A percentile compares a stretch with the other conserved stretches of the same genome.
Conservation (phyloP, 1,140 invertebrate species). For the Drosophila albomicans region DNA sequence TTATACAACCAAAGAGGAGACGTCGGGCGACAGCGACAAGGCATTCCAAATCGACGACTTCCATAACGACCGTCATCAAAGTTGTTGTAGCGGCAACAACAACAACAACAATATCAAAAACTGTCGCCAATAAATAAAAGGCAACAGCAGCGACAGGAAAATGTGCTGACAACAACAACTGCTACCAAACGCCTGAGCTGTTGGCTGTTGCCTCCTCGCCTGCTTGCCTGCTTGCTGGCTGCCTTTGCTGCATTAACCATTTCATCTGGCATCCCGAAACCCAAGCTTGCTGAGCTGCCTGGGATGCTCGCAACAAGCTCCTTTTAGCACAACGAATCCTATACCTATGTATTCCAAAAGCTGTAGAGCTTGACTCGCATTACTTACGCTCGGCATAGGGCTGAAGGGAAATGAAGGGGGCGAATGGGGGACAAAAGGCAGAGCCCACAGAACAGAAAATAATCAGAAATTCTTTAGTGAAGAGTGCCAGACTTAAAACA, state of each 20-base stretch:
- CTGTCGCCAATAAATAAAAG: conserved; percentile 73
- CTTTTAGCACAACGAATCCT: conserved; percentile 43
- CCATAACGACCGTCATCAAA: conserved; percentile 79
- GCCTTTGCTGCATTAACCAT: conserved; percentile 62
- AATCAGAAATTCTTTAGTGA: conserved; percentile 16
- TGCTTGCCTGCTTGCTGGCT: neutral
- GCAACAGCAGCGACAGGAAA: conserved; percentile 56
- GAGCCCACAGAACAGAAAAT: conserved; percentile 29
- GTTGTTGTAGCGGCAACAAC: conserved; percentile 57
- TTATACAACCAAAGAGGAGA: conserved; percentile 10
- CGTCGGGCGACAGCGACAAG: conserved; percentile 46
- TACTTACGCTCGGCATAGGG: neutral
- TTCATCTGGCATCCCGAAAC: conserved; percentile 57
- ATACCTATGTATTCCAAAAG: conserved; percentile 2
- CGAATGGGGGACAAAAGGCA: neutral
- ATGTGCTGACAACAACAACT: conserved; percentile 78
- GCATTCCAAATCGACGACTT: conserved; percentile 76
- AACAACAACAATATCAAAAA: conserved; percentile 47
- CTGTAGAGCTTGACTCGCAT: conserved; percentile 9
- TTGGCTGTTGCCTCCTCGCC: neutral
- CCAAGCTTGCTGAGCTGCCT: conserved; percentile 23
- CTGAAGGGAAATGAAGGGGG: neutral
- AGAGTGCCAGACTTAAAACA: conserved; percentile 21
- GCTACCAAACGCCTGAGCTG: conserved; percentile 48
- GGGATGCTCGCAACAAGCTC: conserved; percentile 10